Conservation (phyloP, 2,797 vertebrate species). For the Sebastiscus albofasciatus region DNA sequence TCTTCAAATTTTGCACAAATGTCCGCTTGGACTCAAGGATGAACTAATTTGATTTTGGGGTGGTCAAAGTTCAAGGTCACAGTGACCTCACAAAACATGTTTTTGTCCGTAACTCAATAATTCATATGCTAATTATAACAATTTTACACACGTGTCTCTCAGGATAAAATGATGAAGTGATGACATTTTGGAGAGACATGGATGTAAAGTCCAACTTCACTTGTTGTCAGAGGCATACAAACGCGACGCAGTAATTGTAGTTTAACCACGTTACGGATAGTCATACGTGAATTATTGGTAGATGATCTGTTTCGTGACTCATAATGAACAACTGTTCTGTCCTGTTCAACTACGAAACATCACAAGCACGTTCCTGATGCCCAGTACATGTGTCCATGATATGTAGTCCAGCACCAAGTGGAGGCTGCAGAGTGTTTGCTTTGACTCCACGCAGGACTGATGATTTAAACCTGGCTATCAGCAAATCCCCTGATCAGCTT, state of each 20-base stretch:
- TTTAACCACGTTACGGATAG: not conserved
- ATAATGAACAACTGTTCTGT: not conserved
- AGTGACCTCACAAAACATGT: too few relatives aligned
- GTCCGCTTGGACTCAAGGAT: accelerated
- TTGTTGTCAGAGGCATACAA: too few relatives aligned
- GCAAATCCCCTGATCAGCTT: conserved; percentile 76
- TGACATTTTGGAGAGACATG: too few relatives aligned
- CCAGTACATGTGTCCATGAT: not conserved
- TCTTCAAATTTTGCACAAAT: too few relatives aligned
- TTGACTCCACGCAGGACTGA: conserved; percentile 33
- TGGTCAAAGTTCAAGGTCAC: not conserved
- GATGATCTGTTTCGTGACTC: not conserved
- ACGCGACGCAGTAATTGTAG: too few relatives aligned
- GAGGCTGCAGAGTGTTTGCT: conserved; percentile 21
- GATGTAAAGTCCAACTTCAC: accelerated
- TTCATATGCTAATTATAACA: too few relatives aligned
- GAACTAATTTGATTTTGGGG: not conserved
- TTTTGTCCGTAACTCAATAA: too few relatives aligned
- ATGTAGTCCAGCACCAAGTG: conserved; percentile 2
- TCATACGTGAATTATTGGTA: not conserved
- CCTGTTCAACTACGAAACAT: not conserved
- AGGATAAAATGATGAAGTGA: too few relatives aligned
- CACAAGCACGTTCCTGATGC: not conserved
- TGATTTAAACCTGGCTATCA: conserved; percentile 63
- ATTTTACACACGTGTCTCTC: too few relatives aligned